phyloP scores from a whole-genome alignment of 2,797 vertebrate genomes.

The Cyclopterus lumpus region DNA sequence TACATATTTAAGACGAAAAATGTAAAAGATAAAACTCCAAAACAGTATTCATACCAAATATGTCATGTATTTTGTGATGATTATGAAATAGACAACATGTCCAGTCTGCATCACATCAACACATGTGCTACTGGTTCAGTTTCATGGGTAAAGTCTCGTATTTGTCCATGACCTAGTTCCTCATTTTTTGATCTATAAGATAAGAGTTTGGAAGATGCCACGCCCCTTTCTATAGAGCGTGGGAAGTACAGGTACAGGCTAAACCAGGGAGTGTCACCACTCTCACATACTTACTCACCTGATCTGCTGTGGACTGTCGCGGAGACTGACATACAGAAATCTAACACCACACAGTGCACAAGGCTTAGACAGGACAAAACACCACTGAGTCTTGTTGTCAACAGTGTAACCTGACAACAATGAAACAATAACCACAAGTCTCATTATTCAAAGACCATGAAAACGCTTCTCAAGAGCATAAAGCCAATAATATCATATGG shows the following conservation, averaged over 20 bases:
- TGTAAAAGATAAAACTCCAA: not conserved
- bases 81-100: conserved; percentile 11
- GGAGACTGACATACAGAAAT: conserved; percentile 70
- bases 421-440: conserved; percentile 36
- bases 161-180: conserved; percentile 65
- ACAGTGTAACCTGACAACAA: conserved; percentile 52
- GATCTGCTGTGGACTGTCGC: conserved; percentile 67
- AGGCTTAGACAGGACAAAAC: conserved; percentile 62
- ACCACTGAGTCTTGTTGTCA: conserved; percentile 37
- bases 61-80: not conserved
- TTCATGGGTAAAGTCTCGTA: conserved; percentile 39
- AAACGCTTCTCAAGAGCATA: conserved; percentile 15
- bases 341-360: conserved; percentile 63
- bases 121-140: not conserved
- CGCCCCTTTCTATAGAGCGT: conserved; percentile 72
- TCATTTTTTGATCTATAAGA: conserved; percentile 45
- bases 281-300: conserved; percentile 67
- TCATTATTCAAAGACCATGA: conserved; percentile 28
- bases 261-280: conserved; percentile 72
- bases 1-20: not conserved
- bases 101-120: conserved; percentile 15
- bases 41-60: not conserved
- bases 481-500: not conserved
- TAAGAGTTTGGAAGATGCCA: conserved; percentile 26
- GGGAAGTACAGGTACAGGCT: conserved; percentile 73